phyloP scores from a whole-genome alignment of 2,888 invertebrate species.

The Drosophila lacicola region DNA sequence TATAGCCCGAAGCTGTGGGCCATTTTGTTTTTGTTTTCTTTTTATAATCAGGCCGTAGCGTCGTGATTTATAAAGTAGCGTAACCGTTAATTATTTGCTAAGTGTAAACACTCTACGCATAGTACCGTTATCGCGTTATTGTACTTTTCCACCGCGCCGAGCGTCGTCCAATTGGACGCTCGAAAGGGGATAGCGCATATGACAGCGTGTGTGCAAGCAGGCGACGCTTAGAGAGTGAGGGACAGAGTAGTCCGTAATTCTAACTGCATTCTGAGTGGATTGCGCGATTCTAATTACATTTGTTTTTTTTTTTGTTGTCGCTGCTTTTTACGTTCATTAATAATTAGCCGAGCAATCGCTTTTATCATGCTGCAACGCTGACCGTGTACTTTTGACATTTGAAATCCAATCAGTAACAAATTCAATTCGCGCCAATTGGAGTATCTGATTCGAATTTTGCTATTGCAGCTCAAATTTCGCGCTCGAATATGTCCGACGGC shows the following conservation, averaged over 20 bases:
- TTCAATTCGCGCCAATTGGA: conserved; percentile 24
- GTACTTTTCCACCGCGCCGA: conserved; percentile 52
- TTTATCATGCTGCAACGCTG: conserved; percentile 51
- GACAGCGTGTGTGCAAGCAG: background rate
- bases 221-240: conserved; percentile 1
- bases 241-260: conserved; percentile 1
- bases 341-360: conserved; percentile 45
- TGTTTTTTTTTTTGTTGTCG: conserved; percentile 12
- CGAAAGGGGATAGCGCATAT: conserved; percentile 4
- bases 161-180: conserved; percentile 25
- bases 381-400: conserved; percentile 59
- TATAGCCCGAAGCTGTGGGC: conserved; percentile 15
- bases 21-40: conserved; percentile 14
- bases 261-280: conserved; percentile 29
- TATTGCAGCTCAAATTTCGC: conserved; percentile 33
- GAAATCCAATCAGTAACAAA: conserved; percentile 40
- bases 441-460: background rate
- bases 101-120: conserved; percentile 61
- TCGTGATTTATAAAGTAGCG: conserved; percentile 64
- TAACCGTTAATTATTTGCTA: conserved; percentile 44
- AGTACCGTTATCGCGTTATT: conserved; percentile 61
- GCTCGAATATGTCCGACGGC: conserved; percentile 77
- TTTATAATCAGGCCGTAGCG: conserved; percentile 53
- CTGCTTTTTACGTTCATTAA: conserved; percentile 61
- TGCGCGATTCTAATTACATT: conserved; percentile 20